phyloP scores from a whole-genome alignment of 2,797 vertebrate species.

The Galagoides demidoff region DNA sequence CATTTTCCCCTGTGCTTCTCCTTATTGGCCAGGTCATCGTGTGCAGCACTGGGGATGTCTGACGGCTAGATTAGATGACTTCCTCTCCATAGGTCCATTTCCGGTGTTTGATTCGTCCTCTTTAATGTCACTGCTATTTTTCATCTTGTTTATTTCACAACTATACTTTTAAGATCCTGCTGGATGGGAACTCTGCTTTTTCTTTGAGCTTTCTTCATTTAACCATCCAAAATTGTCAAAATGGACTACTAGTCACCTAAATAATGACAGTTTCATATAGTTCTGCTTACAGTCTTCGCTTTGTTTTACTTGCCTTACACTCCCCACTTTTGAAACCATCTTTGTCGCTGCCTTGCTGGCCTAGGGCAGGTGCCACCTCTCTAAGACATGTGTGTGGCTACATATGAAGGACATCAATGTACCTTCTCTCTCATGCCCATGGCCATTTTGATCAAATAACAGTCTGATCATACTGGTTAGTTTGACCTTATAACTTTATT shows the following conservation, averaged over 20 bases:
- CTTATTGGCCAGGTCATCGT: background rate
- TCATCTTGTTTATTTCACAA: background rate
- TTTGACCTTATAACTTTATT: background rate
- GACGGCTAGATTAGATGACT: background rate
- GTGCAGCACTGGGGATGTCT: background rate
- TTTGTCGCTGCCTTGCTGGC: background rate
- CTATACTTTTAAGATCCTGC: background rate
- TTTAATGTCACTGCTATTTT: background rate
- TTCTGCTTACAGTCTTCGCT: background rate
- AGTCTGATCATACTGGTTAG: background rate
- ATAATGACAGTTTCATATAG: background rate
- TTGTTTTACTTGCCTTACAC: background rate
- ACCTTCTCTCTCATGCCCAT: background rate
- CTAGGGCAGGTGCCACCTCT: background rate
- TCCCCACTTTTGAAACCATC: background rate
- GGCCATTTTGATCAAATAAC: background rate
- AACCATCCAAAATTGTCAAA: background rate
- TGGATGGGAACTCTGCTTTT: background rate
- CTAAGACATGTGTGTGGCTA: background rate
- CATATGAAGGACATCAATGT: background rate
- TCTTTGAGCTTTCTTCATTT: background rate
- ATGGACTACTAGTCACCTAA: background rate
- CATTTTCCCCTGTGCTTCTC: background rate
- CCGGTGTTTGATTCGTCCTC: background rate
- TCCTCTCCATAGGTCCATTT: background rate